phyloP scores from a whole-genome alignment of 2,888 invertebrate genomes.

The Drosophila melanocephala region DNA sequence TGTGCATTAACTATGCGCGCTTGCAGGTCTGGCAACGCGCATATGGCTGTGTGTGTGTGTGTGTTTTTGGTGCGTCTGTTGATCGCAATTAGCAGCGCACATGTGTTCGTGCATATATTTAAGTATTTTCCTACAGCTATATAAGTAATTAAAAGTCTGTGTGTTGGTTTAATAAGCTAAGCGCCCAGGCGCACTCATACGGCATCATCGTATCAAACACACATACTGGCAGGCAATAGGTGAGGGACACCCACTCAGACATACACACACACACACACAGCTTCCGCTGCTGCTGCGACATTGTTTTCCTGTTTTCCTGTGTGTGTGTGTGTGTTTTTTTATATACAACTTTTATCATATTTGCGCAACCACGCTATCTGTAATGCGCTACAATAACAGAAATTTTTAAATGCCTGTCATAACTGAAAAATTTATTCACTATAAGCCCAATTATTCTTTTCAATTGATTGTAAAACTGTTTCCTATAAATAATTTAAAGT shows the following conservation, averaged over 20 bases:
- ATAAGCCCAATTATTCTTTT: slow-evolving; percentile 2
- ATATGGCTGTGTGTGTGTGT: slow-evolving; percentile 5
- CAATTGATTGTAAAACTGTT: slow-evolving; percentile 15
- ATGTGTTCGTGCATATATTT: slow-evolving; percentile 49
- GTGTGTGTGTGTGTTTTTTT: slow-evolving; percentile 28
- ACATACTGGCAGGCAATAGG: slow-evolving; percentile 7
- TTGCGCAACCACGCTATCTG: slow-evolving; percentile 18
- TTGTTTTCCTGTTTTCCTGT: slow-evolving; percentile 40
- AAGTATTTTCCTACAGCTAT: slow-evolving; percentile 59
- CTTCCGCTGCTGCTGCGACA: slow-evolving; percentile 51
- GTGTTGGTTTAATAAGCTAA: slow-evolving; percentile 76
- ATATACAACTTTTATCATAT: slow-evolving; percentile 31
- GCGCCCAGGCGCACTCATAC: slow-evolving; percentile 41
- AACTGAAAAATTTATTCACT: background rate
- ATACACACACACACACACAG: slow-evolving; percentile 12
- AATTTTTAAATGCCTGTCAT: background rate
- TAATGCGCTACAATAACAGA: slow-evolving; percentile 32
- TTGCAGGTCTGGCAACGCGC: slow-evolving; percentile 35
- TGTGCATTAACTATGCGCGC: slow-evolving; percentile 75
- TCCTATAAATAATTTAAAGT: background rate
- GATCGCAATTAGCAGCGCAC: slow-evolving; percentile 67
- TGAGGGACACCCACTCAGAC: slow-evolving; percentile 3
- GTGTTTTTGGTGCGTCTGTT: slow-evolving; percentile 7
- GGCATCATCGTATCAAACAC: slow-evolving; percentile 5
- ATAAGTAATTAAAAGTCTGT: slow-evolving; percentile 77